These are phyloP conservation scores for Tachypleus tridentatus DNA, from an alignment of 1,140 invertebrate species.

Conservation along the genomic window DNA sequence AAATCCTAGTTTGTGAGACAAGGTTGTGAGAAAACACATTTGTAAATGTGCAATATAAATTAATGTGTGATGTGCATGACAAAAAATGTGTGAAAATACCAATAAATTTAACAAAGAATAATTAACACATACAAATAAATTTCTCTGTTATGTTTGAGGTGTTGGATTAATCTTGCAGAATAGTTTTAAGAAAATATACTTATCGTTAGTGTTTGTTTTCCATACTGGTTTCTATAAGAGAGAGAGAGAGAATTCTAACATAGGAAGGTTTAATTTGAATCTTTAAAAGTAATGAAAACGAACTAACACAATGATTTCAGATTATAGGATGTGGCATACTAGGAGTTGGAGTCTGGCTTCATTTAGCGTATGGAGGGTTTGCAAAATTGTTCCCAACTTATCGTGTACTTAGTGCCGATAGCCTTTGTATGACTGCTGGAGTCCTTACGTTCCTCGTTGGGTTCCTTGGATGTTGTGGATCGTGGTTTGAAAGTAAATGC, in stretches of 20 bases:
- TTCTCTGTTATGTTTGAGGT: conserved; percentile 1
- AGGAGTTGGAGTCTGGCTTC: conserved; percentile 58
- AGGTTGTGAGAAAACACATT: no score
- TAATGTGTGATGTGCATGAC: no score
- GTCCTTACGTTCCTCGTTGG: conserved; percentile 55
- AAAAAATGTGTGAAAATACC: no score
- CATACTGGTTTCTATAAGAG: no score
- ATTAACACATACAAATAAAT: conserved; percentile 10
- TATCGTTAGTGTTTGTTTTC: no score
- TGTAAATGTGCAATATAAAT: no score
- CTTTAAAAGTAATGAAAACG: no score
- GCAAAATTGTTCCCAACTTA: conserved; percentile 56
- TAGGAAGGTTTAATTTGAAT: no score
- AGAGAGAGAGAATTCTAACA: no score
- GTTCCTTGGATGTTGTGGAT: conserved; percentile 67
- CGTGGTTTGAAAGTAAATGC: conserved; percentile 64
- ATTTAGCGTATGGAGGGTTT: conserved; percentile 51
- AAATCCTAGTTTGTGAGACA: no score
- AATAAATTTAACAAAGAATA: no score
- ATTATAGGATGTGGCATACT: conserved; percentile 58
- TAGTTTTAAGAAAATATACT: no score
- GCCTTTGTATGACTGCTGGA: conserved; percentile 51
- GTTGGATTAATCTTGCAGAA: neutral
- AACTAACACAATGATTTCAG: conserved; percentile 37
- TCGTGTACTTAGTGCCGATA: conserved; percentile 52